These are phyloP conservation scores for Parasteatoda tepidariorum DNA, from an alignment of 1,140 invertebrate species.

Conservation along the genomic window DNA sequence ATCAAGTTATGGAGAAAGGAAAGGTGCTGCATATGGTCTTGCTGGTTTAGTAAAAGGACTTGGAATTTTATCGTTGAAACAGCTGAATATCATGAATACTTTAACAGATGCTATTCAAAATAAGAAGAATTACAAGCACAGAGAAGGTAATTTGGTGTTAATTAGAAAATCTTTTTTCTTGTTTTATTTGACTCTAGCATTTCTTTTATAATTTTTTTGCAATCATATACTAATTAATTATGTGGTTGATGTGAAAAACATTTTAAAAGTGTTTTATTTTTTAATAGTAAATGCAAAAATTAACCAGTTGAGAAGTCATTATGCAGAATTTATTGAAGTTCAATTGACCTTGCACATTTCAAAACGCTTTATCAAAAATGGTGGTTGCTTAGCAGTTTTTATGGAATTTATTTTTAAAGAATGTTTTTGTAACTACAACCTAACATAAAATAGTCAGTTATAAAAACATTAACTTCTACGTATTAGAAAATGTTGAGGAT, in stretches of 20 bases:
- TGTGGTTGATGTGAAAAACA: neutral
- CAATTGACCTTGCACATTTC: no score
- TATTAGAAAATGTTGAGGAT: no score
- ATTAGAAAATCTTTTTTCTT: neutral
- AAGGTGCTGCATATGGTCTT: conserved; percentile 74
- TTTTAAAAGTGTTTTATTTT: no score
- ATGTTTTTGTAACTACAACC: no score
- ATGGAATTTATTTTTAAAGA: no score
- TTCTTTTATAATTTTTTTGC: neutral
- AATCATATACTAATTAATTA: neutral
- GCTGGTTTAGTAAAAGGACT: conserved; percentile 87
- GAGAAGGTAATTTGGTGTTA: conserved; percentile 82
- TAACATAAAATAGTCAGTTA: no score
- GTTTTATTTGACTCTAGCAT: neutral
- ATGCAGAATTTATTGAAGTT: no score
- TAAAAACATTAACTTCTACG: no score
- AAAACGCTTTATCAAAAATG: no score
- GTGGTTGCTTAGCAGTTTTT: no score
- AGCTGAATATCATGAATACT: conserved; percentile 94
- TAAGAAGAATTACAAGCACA: conserved; percentile 92
- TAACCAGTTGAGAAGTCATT: no score
- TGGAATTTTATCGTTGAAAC: conserved; percentile 94
- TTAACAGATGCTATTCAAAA: conserved; percentile 95
- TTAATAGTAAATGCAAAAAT: no score
- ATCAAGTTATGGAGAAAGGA: conserved; percentile 96